Base-by-base conservation (phyloP, 2,888 invertebrate species). In the Platypus cylindrus region DNA sequence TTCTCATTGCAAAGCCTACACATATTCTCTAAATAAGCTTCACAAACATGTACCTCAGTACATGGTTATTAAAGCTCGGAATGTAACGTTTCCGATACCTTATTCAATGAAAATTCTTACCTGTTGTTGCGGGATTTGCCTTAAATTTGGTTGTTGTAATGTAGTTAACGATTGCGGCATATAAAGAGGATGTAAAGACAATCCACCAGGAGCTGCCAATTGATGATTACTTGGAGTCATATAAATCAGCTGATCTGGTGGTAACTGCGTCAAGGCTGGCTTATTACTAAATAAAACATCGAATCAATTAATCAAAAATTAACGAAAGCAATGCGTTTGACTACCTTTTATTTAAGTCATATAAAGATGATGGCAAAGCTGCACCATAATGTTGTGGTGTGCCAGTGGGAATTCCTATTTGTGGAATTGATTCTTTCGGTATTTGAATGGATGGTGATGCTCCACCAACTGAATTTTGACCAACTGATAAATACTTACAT, bases 401-500 rank as follows among this genome's bases (percentile, higher is more conserved):
- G 59, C 63, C 62, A 66, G 54, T 62, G 59, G 22, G 60, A 55
- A 54, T 59, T 56, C 41, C 54, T 63, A 58, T 48, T 54, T 54
- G 66, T 52, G 51, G 70, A 54, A 61, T 59, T 44, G 59, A 63
- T 55, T 48, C 68, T 68, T 58, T 75, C n/a, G 40, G 43, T 8
- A 34, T 37, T 20, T 38, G 40, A 30, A 40, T 40, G 5, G 36
- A 40, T 24, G 40, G 43, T 14, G 37, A 40, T 22, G 28, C 40
- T 12, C 34, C 30, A 3, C 38, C 27, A 25, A 28, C 30, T 20
- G 35, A 35, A 17, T 35, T 35, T 3, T 35, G 37, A 11, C 32
- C 32, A 7, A 17, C 25, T 17, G 40, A 34, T 58, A 78, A 71
- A 63, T 79, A 82, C 60, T 83, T 84, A 83, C 84, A 85, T 68